Evolutionary conservation across 1,140 invertebrate species (phyloP).

Genomic region (Heterodera carotae): DNA sequence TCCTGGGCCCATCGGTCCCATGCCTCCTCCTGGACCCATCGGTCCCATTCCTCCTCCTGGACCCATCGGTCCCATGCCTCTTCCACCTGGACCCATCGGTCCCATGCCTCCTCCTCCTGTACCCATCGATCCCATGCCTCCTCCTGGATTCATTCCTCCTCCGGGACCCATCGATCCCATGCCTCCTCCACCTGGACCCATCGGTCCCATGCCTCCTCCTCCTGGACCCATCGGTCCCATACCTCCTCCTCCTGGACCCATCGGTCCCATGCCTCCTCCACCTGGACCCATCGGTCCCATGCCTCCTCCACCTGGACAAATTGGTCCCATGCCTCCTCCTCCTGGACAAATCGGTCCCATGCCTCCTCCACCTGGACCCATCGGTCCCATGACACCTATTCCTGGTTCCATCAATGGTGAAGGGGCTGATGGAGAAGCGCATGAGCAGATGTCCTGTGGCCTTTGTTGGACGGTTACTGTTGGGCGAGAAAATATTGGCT

Average conservation of each 20-base stretch:
- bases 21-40: conserved; percentile 5
- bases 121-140: conserved; percentile 17
- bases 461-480: conserved; percentile 26
- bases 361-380: background rate
- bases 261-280: background rate
- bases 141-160: background rate
- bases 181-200: background rate
- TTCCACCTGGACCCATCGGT: background rate
- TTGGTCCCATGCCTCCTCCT: conserved; percentile 6
- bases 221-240: conserved; percentile 11
- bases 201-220: background rate
- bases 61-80: conserved; percentile 3
- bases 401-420: conserved; percentile 10
- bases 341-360: background rate
- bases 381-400: background rate
- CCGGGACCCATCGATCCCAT: background rate
- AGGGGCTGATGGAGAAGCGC: conserved; percentile 14
- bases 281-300: conserved; percentile 21
- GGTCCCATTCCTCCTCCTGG: conserved; percentile 13
- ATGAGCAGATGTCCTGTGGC: conserved; percentile 28
- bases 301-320: conserved; percentile 1
- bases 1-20: background rate
- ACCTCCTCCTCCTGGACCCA: conserved; percentile 1
- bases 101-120: conserved; percentile 2
- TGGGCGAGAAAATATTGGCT: background rate